Base-by-base conservation (phyloP, 2,113 vertebrate genomes). In the Candoia aspera region DNA sequence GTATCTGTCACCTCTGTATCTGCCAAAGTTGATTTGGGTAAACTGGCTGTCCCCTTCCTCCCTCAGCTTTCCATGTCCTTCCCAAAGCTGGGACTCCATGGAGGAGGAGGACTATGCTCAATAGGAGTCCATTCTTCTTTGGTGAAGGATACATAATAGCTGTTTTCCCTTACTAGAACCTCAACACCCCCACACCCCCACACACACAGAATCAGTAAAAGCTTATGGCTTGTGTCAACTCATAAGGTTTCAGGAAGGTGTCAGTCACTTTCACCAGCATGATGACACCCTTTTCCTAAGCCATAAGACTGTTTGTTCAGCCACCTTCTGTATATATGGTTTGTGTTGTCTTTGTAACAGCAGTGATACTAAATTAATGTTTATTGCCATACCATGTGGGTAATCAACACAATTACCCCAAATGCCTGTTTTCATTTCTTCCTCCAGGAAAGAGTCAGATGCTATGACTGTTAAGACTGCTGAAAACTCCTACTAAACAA, bases 251-350 rank as follows among this genome's bases (percentile, higher is more conserved):
- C 26, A 12, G 26, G 26, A 64, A 64, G 26, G 62, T 29, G 3
- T 29, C 62, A 64, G 26, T 10, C 10, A 29, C 62, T 64, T 64
- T 64, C 23, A 12, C 62, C 62, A 64, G 62, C 10, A 29, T 49
- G 49, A 49, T 29, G 12, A 29, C 62, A 64, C 26, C 24, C 91
- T 92, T 91, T 85, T 91, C 46, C 85, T 33, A 92, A 92, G 37
- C 1, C 37, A 58, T 1, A 9, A 91, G 60, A 86, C 90, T 26
- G 90, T 88, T 21, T 0, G 84, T n/a, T 17, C 26, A 91, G 3
- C 4, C 3, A 73, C 8, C 15, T 5, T 42, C 42, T 8, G 9
- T 26, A 13, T 23, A 24, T 5, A 88, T 24, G 59, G 26, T 8
- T 53, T 89, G 49, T 33, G 33, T 90, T 59, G 24, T 49, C 37